Percentiles rank a stretch among this genome's conserved stretches.
Evolutionary conservation across 2,113 vertebrate species (phyloP).

Genomic region (Pipra filicauda): DNA sequence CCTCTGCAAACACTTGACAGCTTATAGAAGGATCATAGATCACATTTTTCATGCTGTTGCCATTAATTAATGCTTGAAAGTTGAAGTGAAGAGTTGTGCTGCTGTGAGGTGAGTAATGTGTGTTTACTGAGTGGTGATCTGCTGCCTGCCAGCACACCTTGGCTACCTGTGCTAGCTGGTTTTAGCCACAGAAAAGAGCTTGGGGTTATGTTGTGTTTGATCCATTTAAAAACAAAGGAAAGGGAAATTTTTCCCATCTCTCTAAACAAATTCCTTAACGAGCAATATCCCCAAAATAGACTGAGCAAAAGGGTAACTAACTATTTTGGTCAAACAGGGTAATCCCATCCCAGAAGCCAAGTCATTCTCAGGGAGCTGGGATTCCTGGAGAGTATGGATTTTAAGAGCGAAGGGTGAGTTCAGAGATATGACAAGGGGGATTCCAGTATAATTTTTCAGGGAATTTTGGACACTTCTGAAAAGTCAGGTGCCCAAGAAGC

Average conservation of each 20-base stretch:
- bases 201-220: neutral
- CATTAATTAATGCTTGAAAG: neutral
- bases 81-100: neutral
- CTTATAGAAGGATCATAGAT: neutral
- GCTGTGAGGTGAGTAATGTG: neutral
- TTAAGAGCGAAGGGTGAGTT: neutral
- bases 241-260: neutral
- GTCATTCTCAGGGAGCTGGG: neutral
- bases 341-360: neutral
- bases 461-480: neutral
- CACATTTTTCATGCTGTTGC: neutral
- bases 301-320: neutral
- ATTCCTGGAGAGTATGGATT: neutral
- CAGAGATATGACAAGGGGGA: neutral
- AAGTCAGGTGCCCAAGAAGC: neutral
- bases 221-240: neutral
- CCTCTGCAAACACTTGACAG: neutral
- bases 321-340: neutral
- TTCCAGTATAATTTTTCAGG: neutral
- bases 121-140: neutral
- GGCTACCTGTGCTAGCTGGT: neutral
- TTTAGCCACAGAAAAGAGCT: constrained; percentile 14
- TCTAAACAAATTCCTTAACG: constrained; percentile 10
- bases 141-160: constrained; percentile 11
- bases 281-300: neutral